Base-by-base conservation (phyloP, 2,888 invertebrate species). In the Aspidiotus rigidus region DNA sequence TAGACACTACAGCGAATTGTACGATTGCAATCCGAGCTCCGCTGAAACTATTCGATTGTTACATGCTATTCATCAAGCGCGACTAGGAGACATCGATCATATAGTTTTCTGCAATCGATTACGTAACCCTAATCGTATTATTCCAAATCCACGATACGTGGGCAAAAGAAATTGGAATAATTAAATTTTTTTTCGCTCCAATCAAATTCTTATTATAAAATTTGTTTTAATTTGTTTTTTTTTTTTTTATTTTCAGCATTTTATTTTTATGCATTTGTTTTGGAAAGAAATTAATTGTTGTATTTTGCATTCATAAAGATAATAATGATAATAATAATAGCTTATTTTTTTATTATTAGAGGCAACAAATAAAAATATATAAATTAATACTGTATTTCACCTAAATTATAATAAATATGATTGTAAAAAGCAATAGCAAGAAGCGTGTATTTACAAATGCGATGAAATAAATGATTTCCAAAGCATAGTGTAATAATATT, bases 121-220 rank as follows among this genome's bases (percentile, higher is more conserved):
- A 66, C 57, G 66, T 13, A 66, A 66, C 42, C 66, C 66, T n/a
- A 66, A 66, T 49, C 44, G n/a, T 10, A 57, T 66, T 8, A 66
- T 66, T 49, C 66, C 66, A n/a, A 66, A 66, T 66, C 66, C 66
- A 44, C 66, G 66, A 40, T 66, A 66, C 28, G 56, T 66, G 15
- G 66, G 66, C 8, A 66, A 66, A 66, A 41, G 66, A 49, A 28
- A 66, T 57, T 57, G 42, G 59, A 59, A n/a, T 62, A 11, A 28
- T 28, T 28, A 39, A 59, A 59, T 42, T n/a, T 3, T 53, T 53
- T 53, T 53, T 5, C 53, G 11, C 53, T 53, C 53, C 53, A 13
- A 53, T 53, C 53, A 1, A 53, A 15, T 53, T 53, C 13, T 13
- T 13, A 53, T 28, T 5, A 15, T 53, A 13, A 17, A 56, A 10